Evolutionary conservation across 2,797 vertebrate species (phyloP).

Genomic region (Macroramphosus scolopax): DNA sequence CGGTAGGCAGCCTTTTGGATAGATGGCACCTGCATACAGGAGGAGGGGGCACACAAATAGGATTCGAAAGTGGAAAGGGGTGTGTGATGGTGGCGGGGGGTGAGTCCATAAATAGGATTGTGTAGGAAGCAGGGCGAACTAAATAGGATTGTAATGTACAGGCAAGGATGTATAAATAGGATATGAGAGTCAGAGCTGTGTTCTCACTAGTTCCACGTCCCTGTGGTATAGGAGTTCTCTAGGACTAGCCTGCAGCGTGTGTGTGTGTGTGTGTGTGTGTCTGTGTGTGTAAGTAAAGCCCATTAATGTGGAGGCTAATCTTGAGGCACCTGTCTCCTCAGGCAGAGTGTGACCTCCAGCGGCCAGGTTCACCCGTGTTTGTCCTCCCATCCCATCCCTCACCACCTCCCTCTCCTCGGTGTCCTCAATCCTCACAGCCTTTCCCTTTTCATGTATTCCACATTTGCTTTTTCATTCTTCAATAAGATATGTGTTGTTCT

Average conservation of each 20-base stretch:
- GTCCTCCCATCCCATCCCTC: slow-evolving; percentile 57
- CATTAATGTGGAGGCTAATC: slow-evolving; percentile 77
- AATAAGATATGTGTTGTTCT: slow-evolving; percentile 15
- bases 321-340: slow-evolving; percentile 72
- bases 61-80: slow-evolving; percentile 60
- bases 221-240: slow-evolving; percentile 62
- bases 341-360: slow-evolving; percentile 77
- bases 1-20: slow-evolving; percentile 65
- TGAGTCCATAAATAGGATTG: slow-evolving; percentile 75
- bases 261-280: slow-evolving; percentile 21
- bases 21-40: slow-evolving; percentile 73
- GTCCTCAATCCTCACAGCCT: slow-evolving; percentile 46
- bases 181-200: slow-evolving; percentile 72
- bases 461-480: slow-evolving; percentile 33
- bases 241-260: slow-evolving; percentile 33
- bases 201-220: slow-evolving; percentile 70
- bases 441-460: slow-evolving; percentile 16
- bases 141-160: slow-evolving; percentile 80
- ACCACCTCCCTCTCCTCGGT: slow-evolving; percentile 21
- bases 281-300: slow-evolving; percentile 57
- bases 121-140: slow-evolving; percentile 70
- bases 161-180: slow-evolving; percentile 76
- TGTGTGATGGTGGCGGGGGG: slow-evolving; percentile 29
- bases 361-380: slow-evolving; percentile 69
- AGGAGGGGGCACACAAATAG: slow-evolving; percentile 74